Evolutionary conservation across 2,113 vertebrate genomes (phyloP).

Genomic region (Gnathonemus echidnorhynchus): DNA sequence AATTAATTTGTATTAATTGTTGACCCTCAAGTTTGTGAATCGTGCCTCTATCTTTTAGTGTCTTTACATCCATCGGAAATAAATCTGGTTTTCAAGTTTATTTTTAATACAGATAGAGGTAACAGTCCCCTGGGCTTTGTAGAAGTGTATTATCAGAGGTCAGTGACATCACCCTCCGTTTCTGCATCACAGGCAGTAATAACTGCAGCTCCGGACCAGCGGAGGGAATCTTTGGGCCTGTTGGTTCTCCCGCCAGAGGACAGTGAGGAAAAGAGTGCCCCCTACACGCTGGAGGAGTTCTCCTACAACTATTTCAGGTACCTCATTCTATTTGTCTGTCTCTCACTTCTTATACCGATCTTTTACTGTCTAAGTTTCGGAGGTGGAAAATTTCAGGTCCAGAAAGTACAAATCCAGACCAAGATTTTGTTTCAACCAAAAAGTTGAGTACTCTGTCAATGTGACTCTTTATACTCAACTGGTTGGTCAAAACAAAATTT

Average conservation of each 20-base stretch:
- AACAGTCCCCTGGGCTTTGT: neutral
- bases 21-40: neutral
- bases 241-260: conserved; percentile 69
- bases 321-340: conserved; percentile 5
- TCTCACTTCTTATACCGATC: neutral
- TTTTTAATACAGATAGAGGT: neutral
- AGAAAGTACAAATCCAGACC: neutral
- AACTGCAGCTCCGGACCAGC: conserved; percentile 92
- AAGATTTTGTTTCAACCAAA: neutral
- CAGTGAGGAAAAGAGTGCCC: conserved; percentile 69
- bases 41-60: neutral
- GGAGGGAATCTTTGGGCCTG: conserved; percentile 76
- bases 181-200: conserved; percentile 69
- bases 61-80: neutral
- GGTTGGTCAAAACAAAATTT: neutral
- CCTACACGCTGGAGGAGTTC: conserved; percentile 93
- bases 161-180: neutral
- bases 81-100: neutral
- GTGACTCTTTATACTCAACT: neutral
- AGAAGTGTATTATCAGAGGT: neutral
- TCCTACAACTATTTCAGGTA: conserved; percentile 96
- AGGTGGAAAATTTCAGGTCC: neutral
- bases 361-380: neutral
- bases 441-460: neutral
- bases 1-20: neutral